phyloP scores from a whole-genome alignment of 2,888 invertebrate species.

The Cantharis rustica region DNA sequence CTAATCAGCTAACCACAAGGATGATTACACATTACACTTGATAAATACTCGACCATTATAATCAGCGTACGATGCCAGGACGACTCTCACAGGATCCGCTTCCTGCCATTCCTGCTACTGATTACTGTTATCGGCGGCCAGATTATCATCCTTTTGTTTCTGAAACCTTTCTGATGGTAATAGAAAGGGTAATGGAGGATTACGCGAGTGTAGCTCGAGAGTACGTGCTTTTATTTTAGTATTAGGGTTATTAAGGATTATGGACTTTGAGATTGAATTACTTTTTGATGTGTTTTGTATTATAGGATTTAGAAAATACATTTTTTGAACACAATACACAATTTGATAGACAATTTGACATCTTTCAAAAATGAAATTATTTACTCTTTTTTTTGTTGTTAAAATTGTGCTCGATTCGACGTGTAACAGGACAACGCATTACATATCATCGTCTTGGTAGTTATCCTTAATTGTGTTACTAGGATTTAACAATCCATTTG shows the following conservation, averaged over 20 bases:
- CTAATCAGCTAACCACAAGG: slow-evolving; percentile 52
- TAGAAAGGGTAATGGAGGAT: slow-evolving; percentile 49
- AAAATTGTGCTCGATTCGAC: background rate
- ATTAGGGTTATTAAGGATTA: slow-evolving; percentile 33
- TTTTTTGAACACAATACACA: background rate
- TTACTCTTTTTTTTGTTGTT: background rate
- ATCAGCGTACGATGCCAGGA: slow-evolving; percentile 36
- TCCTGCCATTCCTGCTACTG: slow-evolving; percentile 37
- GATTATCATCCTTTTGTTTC: slow-evolving; percentile 51
- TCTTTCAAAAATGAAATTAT: background rate
- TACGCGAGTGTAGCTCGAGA: slow-evolving; percentile 36
- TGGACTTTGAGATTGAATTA: slow-evolving; percentile 29
- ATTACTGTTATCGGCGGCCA: slow-evolving; percentile 41
- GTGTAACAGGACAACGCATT: background rate
- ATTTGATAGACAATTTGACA: background rate
- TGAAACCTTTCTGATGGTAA: slow-evolving; percentile 45
- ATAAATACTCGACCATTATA: slow-evolving; percentile 49
- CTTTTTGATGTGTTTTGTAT: slow-evolving; percentile 28
- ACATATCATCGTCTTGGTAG: background rate
- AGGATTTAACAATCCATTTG: background rate
- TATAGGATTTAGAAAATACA: slow-evolving; percentile 3
- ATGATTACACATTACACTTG: slow-evolving; percentile 52
- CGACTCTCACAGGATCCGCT: slow-evolving; percentile 35
- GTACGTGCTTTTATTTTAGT: slow-evolving; percentile 35
- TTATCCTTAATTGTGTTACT: background rate